Evolutionary conservation across 2,113 vertebrate genomes (phyloP), one percentile per base, ranked within the genome.

Genomic region (Grammomys surdaster): DNA sequence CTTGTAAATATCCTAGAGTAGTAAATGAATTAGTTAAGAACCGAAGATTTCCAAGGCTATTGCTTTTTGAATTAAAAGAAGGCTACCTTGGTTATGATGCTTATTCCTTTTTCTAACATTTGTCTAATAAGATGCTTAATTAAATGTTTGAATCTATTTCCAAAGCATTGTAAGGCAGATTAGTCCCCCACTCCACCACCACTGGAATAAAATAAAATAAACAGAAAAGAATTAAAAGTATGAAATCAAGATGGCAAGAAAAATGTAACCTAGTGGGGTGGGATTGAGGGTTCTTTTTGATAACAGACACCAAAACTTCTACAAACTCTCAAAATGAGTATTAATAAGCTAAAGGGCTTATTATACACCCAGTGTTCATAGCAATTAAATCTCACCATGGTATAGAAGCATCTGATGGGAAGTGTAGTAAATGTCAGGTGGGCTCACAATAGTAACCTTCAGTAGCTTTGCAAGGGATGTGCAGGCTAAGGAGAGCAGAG

Each of bases 41-140:
- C 78, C 40, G 73, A 93, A 89, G 28, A 54, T 76, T 86, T 82
- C 16, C 89, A 43, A 63, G 54, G 16, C 36, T 96, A 93, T 86
- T 6, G 46, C 70, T 92, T 56, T 7, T 51, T 95, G 28, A 22
- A 26, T 46, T 11, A 85, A 28, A 78, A 17, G 73, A 67, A 89
- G 87, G 24, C 54, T 51, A 1, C 28, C 51, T 48, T 69, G 16
- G 3, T 36, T 77, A 22, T 63, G 77, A 3, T 86, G 63, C 0
- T 82, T 77, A 1, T 92, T 89, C 51, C 85, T 56, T 73, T 84
- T 16, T 94, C 87, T 88, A 93, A 92, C 65, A 80, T 94, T 88
- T 89, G 9, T 33, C 78, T 13, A 0, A 40, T 56, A 80, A 89
- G 69, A 91, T 80, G 88, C 40, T 91, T 88, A 87, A 78, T 65